A percentile compares a stretch with the other conserved stretches of the same genome.
These are phyloP conservation scores for Norana najaformis DNA, from an alignment of 2,888 invertebrate species.

Conservation along the genomic window DNA sequence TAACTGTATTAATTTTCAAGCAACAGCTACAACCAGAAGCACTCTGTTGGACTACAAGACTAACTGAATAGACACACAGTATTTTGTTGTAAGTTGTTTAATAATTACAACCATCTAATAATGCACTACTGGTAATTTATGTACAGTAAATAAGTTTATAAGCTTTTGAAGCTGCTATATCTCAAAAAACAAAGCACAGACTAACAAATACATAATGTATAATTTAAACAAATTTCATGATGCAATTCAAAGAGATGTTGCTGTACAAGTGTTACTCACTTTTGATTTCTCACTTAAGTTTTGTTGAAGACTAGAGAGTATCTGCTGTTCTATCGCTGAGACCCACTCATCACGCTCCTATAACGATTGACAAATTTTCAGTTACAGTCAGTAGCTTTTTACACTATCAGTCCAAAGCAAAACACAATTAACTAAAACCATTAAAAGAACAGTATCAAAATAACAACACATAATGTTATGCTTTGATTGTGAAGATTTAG, in stretches of 20 bases:
- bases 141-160: too few relatives aligned
- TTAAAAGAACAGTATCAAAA: background rate
- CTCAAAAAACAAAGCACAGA: too few relatives aligned
- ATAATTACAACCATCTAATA: too few relatives aligned
- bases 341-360: constrained; percentile 95
- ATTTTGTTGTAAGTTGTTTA: too few relatives aligned
- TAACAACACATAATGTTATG: background rate
- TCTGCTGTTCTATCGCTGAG: constrained; percentile 90
- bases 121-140: too few relatives aligned
- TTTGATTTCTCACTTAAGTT: constrained; percentile 67
- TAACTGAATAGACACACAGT: too few relatives aligned
- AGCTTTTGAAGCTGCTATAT: too few relatives aligned
- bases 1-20: too few relatives aligned
- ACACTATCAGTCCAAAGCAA: background rate
- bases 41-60: too few relatives aligned
- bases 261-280: constrained; percentile 43
- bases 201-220: background rate
- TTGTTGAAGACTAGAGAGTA: constrained; percentile 82
- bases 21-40: too few relatives aligned
- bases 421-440: background rate
- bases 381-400: too few relatives aligned
- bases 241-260: background rate
- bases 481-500: background rate
- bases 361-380: background rate
- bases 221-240: background rate